Evolutionary conservation across 2,113 vertebrate genomes (phyloP).

Genomic region (Gambusia affinis): DNA sequence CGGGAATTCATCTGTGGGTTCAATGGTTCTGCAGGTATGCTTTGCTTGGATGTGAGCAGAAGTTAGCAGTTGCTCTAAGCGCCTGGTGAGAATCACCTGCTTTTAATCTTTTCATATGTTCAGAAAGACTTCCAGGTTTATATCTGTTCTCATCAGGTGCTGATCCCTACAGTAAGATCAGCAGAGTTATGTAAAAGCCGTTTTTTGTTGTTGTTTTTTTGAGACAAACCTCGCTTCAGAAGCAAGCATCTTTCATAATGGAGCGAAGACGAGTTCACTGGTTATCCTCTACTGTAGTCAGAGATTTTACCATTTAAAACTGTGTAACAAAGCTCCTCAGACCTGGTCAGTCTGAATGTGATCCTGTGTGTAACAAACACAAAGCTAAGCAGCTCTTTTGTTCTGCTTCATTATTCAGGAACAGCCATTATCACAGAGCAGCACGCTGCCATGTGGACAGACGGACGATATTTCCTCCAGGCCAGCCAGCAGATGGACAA

Average conservation of each 20-base stretch:
- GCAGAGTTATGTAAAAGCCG: no score
- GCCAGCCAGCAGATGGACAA: constrained; percentile 97
- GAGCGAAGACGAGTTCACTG: not conserved
- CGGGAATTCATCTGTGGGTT: constrained; percentile 95
- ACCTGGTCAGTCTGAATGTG: not conserved
- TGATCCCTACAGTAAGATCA: no score
- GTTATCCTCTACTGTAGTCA: not conserved
- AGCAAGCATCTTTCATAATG: not conserved
- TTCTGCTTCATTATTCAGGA: constrained; percentile 72
- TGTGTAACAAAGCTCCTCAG: not conserved
- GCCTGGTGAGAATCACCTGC: not conserved
- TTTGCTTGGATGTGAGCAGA: constrained; percentile 4
- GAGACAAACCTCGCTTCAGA: not conserved
- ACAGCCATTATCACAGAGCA: constrained; percentile 96
- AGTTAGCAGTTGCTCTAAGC: no score
- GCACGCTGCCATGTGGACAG: constrained; percentile 96
- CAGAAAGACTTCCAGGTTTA: not conserved
- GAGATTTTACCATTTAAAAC: not conserved
- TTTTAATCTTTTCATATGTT: not conserved
- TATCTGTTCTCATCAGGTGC: not conserved
- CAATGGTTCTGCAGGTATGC: constrained; percentile 94
- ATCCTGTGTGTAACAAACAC: not conserved
- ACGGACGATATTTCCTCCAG: constrained; percentile 97
- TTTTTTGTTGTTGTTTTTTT: not conserved
- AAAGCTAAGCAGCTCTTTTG: not conserved